phyloP scores from a whole-genome alignment of 2,113 vertebrate genomes.

The Dromas ardeola region DNA sequence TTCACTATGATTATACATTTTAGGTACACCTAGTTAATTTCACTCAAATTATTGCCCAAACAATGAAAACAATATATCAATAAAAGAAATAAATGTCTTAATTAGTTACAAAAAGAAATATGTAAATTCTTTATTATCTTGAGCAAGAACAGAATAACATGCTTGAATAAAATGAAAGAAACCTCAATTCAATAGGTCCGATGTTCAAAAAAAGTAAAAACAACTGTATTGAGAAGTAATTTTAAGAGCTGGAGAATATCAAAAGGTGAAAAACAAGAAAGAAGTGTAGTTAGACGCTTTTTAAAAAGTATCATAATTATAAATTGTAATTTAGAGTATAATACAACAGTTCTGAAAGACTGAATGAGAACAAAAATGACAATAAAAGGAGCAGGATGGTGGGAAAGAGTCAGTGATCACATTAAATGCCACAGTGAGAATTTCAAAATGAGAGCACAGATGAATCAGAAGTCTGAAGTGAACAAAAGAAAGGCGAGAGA shows the following conservation, averaged over 20 bases:
- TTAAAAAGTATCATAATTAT: neutral
- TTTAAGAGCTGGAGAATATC: neutral
- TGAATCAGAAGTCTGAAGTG: constrained; percentile 14
- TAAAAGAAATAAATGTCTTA: neutral
- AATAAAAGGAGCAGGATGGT: neutral
- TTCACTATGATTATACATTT: neutral
- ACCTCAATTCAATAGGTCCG: neutral
- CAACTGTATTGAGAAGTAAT: neutral
- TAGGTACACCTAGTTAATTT: neutral
- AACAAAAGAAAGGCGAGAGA: constrained; percentile 7
- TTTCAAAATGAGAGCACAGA: constrained; percentile 14
- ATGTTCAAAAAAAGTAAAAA: neutral
- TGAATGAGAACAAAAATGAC: neutral
- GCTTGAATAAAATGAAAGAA: neutral
- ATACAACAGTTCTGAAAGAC: neutral
- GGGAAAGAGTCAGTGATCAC: neutral
- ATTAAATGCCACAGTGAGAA: neutral
- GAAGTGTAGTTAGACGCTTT: neutral
- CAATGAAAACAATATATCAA: neutral
- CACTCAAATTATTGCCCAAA: neutral
- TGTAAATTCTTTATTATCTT: neutral
- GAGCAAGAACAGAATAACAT: neutral
- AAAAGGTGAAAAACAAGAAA: neutral
- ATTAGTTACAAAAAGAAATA: neutral
- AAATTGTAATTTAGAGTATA: neutral